Evolutionary conservation across 2,888 invertebrate species (phyloP), one percentile per base, ranked within the genome.

Genomic region (Pyrrhia umbra): DNA sequence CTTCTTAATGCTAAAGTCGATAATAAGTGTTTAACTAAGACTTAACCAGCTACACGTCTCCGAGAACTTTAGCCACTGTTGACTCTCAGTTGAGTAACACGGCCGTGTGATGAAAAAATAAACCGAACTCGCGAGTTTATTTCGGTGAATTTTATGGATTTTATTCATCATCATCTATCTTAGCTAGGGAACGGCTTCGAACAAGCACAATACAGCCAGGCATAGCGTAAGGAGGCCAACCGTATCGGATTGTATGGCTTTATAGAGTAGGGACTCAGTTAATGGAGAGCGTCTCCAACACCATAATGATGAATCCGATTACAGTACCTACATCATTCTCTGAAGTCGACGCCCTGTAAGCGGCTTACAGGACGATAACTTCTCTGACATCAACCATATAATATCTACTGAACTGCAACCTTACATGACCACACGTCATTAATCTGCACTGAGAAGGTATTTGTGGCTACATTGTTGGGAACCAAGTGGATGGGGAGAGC

Each of bases 311-410:
- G 15, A 46, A 37, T 37, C 15, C 15, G 37, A 37, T 37, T 34
- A 34, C n/a, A 34, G 34, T 34, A 13, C 34, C 23, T 2, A 23
- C n/a, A 15, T 20, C 0, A 20, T 52, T n/a, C 42, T n/a, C 42
- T 34, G 18, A 43, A 21, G n/a, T 4, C 25, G 20, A 45, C 52
- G 15, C 34, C 10, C n/a, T 15, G 3, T 58, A 68, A 68, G 59
- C 49, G 13, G 21, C 43, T 68, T 68, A 27, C 10, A 47, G 68
- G 27, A 37, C 43, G 37, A 49, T 68, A 27, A 15, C 49, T 18
- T 18, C 13, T n/a, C 15, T 46, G 23, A n/a, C 23, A 6, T 2
- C 43, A 45, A 2, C 23, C 9, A n/a, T n/a, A n/a, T 6, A n/a
- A n/a, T n/a, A n/a, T n/a, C n/a, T n/a, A n/a, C n/a, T 34, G 34